Evolutionary conservation across 2,797 vertebrate species (phyloP).

Genomic region (Zenarchopterus dispar): DNA sequence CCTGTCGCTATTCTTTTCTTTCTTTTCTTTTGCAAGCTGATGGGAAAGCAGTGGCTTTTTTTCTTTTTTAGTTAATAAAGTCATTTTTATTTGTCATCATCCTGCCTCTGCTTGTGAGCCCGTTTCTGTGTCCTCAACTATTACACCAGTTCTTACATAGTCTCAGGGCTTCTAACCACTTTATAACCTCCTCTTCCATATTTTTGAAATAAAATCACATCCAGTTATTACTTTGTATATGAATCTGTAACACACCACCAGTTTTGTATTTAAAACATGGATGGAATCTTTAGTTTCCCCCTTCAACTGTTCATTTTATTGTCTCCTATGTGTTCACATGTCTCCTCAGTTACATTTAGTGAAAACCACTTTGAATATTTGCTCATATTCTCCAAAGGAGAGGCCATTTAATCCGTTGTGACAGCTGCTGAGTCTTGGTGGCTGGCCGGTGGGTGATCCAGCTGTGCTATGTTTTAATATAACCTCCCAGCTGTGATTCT

Average conservation of each 20-base stretch:
- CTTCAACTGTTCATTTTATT: neutral
- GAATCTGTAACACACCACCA: neutral
- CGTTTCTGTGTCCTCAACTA: too few relatives aligned
- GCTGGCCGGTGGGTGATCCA: conserved; percentile 24
- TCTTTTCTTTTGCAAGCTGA: too few relatives aligned
- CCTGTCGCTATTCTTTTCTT: too few relatives aligned
- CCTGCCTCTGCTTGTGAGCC: too few relatives aligned
- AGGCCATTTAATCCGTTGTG: conserved; percentile 1
- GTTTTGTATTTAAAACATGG: neutral
- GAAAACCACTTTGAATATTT: neutral
- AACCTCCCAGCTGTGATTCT: conserved; percentile 34
- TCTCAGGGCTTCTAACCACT: neutral
- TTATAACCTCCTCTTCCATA: neutral
- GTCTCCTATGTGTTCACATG: neutral
- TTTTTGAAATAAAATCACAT: neutral
- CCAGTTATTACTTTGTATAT: neutral
- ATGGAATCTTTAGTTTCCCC: too few relatives aligned
- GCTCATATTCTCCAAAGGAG: conserved; percentile 11
- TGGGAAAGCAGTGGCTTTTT: too few relatives aligned
- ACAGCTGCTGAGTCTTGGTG: conserved; percentile 44
- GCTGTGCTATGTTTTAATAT: conserved; percentile 55
- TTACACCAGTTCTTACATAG: too few relatives aligned
- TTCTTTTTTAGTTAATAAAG: too few relatives aligned
- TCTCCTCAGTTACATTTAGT: conserved; percentile 5
- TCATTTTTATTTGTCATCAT: too few relatives aligned